Conservation (phyloP, 2,888 invertebrate species). For the Troilus luridus region DNA sequence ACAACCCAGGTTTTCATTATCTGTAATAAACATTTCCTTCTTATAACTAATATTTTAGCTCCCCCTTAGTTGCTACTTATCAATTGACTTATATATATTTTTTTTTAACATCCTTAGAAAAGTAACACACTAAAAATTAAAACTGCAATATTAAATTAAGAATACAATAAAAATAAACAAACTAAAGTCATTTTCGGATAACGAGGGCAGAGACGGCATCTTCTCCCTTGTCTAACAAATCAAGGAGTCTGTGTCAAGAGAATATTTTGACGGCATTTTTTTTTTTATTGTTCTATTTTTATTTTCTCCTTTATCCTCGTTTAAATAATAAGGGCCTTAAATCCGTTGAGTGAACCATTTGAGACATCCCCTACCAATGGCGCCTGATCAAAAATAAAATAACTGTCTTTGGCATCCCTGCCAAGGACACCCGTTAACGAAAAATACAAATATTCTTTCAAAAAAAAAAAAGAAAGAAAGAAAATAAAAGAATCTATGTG, state of each 20-base stretch:
- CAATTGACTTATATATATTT: too few species aligned
- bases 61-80: too few species aligned
- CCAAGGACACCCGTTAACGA: slow-evolving; percentile 35
- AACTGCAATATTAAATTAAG: too few species aligned
- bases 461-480: background rate
- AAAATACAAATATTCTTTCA: background rate
- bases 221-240: background rate
- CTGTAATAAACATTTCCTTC: too few species aligned
- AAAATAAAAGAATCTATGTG: background rate
- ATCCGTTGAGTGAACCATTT: slow-evolving; percentile 11
- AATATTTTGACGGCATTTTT: background rate
- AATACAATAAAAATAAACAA: background rate
- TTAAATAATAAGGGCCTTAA: slow-evolving; percentile 12
- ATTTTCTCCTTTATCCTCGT: background rate
- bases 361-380: background rate
- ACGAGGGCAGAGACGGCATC: background rate
- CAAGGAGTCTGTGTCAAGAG: background rate
- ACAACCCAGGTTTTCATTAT: too few species aligned
- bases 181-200: background rate
- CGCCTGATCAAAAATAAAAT: slow-evolving; percentile 44
- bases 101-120: too few species aligned
- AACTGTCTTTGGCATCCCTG: slow-evolving; percentile 43
- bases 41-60: too few species aligned
- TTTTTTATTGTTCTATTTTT: background rate
- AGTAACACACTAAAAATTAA: too few species aligned